Conservation (phyloP, 2,797 vertebrate genomes). For the Sebastes matsubarae region DNA sequence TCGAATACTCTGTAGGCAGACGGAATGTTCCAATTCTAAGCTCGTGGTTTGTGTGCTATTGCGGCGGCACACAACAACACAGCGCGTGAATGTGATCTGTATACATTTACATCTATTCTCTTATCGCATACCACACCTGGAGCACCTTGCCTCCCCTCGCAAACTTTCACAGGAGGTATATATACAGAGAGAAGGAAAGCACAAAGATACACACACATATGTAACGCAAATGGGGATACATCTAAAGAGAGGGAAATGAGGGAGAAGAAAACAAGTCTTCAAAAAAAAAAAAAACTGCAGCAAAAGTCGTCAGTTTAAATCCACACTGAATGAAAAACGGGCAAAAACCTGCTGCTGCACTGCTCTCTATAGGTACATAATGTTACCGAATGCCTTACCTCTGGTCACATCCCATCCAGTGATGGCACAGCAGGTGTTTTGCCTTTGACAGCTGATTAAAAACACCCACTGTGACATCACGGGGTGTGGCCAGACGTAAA, state of each 20-base stretch:
- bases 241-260: constrained; percentile 7
- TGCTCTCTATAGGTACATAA: neutral
- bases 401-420: neutral
- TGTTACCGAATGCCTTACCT: constrained; percentile 8
- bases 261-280: neutral
- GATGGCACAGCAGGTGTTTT: constrained; percentile 26
- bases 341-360: neutral
- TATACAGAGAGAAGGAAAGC: neutral
- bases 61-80: constrained; percentile 6
- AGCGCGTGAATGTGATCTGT: constrained; percentile 56
- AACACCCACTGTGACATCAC: constrained; percentile 42
- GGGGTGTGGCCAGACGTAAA: constrained; percentile 28
- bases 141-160: constrained; percentile 11
- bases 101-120: constrained; percentile 66
- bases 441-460: constrained; percentile 49
- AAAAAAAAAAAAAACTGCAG: neutral
- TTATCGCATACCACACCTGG: constrained; percentile 56
- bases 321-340: constrained; percentile 3
- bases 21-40: constrained; percentile 26
- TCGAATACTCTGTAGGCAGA: constrained; percentile 18
- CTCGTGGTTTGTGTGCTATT: constrained; percentile 43
- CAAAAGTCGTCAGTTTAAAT: constrained; percentile 9
- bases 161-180: neutral
- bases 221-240: constrained; percentile 2
- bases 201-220: neutral